phyloP scores from a whole-genome alignment of 1,140 invertebrate genomes.

The Bombus terrestris region DNA sequence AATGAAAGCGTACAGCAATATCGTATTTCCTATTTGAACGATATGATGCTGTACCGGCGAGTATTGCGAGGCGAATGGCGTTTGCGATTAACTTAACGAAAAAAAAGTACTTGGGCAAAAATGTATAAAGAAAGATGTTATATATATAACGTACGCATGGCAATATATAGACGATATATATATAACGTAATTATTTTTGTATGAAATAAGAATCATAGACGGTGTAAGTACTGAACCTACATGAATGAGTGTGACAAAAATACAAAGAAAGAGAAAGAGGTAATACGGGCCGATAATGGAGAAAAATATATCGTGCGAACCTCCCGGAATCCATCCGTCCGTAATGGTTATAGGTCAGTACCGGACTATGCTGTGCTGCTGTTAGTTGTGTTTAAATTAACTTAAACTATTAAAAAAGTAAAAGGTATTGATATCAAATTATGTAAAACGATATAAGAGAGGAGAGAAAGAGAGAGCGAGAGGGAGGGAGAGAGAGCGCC shows the following conservation, averaged over 20 bases:
- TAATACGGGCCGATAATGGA: slow-evolving; percentile 48
- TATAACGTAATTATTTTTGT: slow-evolving; percentile 79
- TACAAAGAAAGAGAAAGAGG: slow-evolving; percentile 43
- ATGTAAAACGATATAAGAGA: slow-evolving; percentile 54
- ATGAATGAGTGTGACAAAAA: slow-evolving; percentile 63
- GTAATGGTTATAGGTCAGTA: slow-evolving; percentile 83
- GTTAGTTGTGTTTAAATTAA: slow-evolving; percentile 78
- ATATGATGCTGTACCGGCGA: neutral
- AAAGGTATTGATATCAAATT: slow-evolving; percentile 52
- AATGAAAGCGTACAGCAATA: neutral
- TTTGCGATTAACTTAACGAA: slow-evolving; percentile 52
- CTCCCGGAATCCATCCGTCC: slow-evolving; percentile 79
- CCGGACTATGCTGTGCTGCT: slow-evolving; percentile 81
- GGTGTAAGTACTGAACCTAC: slow-evolving; percentile 79
- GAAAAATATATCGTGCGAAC: slow-evolving; percentile 58
- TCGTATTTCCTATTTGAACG: neutral
- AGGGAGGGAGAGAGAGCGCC: slow-evolving; percentile 34
- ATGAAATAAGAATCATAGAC: slow-evolving; percentile 74
- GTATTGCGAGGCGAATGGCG: slow-evolving; percentile 73
- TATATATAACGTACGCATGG: slow-evolving; percentile 41
- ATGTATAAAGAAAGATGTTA: slow-evolving; percentile 33
- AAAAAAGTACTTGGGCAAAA: slow-evolving; percentile 61
- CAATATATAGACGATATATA: slow-evolving; percentile 62
- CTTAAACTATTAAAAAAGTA: slow-evolving; percentile 67
- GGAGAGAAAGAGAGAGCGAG: slow-evolving; percentile 50